Conservation (phyloP, 2,797 vertebrate genomes). For the Notamacropus eugenii region DNA sequence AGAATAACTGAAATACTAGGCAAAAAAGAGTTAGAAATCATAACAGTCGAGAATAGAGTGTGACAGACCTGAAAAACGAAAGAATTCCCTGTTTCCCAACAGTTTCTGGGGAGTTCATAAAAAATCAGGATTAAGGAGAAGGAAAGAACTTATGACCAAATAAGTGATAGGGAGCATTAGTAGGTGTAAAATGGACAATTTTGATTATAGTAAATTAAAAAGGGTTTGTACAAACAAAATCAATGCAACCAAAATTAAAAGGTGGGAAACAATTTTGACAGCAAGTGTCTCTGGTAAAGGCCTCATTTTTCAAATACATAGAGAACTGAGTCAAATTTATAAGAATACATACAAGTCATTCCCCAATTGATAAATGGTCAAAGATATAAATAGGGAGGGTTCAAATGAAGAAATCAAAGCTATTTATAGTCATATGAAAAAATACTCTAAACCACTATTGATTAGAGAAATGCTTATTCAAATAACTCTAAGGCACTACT, state of each 20-base stretch:
- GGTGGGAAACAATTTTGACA: not conserved
- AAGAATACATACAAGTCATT: not conserved
- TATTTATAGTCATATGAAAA: not conserved
- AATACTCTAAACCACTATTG: not conserved
- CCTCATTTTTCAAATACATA: not conserved
- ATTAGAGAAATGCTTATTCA: not conserved
- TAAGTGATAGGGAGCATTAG: not conserved
- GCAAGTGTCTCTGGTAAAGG: not conserved
- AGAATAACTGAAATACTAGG: not conserved
- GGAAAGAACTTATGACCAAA: not conserved
- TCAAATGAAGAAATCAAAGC: not conserved
- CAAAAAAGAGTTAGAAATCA: not conserved
- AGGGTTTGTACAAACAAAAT: not conserved
- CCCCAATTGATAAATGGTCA: not conserved
- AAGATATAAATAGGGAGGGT: not conserved
- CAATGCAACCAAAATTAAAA: not conserved
- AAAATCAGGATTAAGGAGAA: not conserved
- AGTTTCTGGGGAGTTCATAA: not conserved
- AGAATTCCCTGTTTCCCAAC: not conserved
- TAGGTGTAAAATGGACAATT: not conserved
- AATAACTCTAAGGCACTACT: not conserved
- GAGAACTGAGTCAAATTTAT: not conserved
- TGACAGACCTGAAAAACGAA: not conserved
- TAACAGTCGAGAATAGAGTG: not conserved
- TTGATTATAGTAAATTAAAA: not conserved